phyloP scores from a whole-genome alignment of 2,113 vertebrate species.

The Oncorhynchus masou region DNA sequence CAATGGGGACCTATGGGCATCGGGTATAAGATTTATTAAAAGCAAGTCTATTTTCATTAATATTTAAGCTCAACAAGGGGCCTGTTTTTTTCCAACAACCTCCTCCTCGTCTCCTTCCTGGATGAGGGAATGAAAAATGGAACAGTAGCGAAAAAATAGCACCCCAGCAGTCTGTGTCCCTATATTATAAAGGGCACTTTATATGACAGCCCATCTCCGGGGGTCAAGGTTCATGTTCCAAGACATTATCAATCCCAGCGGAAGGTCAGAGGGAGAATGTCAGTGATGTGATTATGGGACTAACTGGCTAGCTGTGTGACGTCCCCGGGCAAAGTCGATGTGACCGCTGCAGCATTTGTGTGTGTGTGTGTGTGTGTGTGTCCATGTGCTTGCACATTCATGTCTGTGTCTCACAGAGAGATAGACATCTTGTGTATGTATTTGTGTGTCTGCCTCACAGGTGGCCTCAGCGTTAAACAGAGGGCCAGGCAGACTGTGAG shows the following conservation, averaged over 20 bases:
- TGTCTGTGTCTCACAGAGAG: not conserved
- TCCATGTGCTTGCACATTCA: not conserved
- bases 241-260: slow-evolving; percentile 56
- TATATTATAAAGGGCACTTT: too few species aligned
- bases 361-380: slow-evolving; percentile 1
- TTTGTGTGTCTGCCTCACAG: slow-evolving; percentile 6
- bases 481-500: not conserved
- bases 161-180: not conserved
- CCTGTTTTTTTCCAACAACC: not conserved
- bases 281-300: slow-evolving; percentile 58
- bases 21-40: slow-evolving; percentile 26
- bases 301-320: slow-evolving; percentile 40
- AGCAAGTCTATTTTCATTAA: slow-evolving; percentile 22
- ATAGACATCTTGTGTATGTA: slow-evolving; percentile 10
- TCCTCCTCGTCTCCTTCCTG: not conserved
- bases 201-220: not conserved
- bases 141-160: not conserved
- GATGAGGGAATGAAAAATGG: not conserved
- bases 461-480: not conserved
- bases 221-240: slow-evolving; percentile 12
- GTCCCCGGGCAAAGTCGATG: slow-evolving; percentile 61
- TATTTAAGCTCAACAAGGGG: slow-evolving; percentile 9
- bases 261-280: slow-evolving; percentile 56
- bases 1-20: slow-evolving; percentile 12
- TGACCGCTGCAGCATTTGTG: slow-evolving; percentile 51